Evolutionary conservation across 2,888 invertebrate genomes (phyloP), one percentile per base, ranked within the genome.

Genomic region (Ligdia adustata): DNA sequence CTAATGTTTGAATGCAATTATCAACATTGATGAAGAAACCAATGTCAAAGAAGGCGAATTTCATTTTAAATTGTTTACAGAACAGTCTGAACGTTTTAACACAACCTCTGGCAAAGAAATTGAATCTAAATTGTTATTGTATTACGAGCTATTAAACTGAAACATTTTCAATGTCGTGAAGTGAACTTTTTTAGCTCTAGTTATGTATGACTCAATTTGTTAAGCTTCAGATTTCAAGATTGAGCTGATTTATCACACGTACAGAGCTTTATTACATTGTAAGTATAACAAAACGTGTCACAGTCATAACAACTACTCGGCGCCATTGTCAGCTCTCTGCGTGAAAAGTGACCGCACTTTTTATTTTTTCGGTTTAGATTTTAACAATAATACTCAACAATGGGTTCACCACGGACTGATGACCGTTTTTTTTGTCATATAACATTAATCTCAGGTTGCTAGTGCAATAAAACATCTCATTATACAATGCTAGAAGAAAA

Each of bases 311-410:
- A 44, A 48, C 37, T 49, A 68, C 43, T 55, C 55, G 37, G 44
- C 39, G 44, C 64, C 64, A 73, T 78, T 75, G 72, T 74, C 71
- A 64, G 46, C 31, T 26, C 60, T 56, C 52, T 51, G 52, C 62
- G 55, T 69, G 66, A 47, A 39, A 29, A 74, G 68, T 69, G 64
- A 66, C 69, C 64, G 48, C 64, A 59, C 68, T 65, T 73, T 75
- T 82, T 81, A 73, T 77, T 73, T 69, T 58, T 54, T 65, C 60
- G 52, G 60, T 69, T 68, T 59, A 69, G 68, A 72, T 69, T 72
- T 72, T 64, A 57, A 69, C 67, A 35, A 41, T 33, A 28, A 70
- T 71, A 62, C 60, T 65, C 62, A 54, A 67, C 66, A 62, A 64
- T 71, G 64, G 64, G 66, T 60, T 57, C 54, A 61, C 52, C 53